Percentiles rank a stretch among this genome's conserved stretches.
These are phyloP conservation scores for Alcedo quadribrachys DNA, from an alignment of 2,797 vertebrate genomes.

Conservation along the genomic window DNA sequence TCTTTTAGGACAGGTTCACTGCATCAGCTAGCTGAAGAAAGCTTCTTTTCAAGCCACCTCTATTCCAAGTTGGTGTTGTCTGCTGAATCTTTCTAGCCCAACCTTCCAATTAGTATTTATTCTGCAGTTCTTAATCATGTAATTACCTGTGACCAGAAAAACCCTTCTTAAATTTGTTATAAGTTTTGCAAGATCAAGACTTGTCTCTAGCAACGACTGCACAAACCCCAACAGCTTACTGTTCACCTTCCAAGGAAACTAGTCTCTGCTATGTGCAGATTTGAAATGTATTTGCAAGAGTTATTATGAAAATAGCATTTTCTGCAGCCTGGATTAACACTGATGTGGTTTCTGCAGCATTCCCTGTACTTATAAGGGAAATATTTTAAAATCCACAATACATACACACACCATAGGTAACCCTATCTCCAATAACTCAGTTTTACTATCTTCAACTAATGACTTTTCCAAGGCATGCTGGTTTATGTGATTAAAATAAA, in stretches of 20 bases:
- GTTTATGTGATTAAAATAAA: background rate
- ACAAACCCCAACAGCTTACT: background rate
- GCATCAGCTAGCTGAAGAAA: background rate
- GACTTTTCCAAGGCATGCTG: background rate
- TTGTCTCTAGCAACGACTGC: background rate
- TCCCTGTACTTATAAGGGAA: background rate
- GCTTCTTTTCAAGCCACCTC: background rate
- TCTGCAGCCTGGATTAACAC: background rate
- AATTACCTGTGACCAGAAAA: background rate
- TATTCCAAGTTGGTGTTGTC: background rate
- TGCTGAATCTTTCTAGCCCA: background rate
- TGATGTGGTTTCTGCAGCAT: background rate
- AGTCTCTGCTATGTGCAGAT: background rate
- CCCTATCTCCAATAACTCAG: background rate
- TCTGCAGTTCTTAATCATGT: background rate
- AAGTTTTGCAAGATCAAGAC: background rate
- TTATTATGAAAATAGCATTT: background rate
- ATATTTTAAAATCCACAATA: background rate
- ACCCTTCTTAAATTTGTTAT: background rate
- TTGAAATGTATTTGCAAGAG: background rate
- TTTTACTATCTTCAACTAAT: background rate
- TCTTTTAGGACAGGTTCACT: background rate
- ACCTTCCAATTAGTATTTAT: background rate
- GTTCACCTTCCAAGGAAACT: background rate
- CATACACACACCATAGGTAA: background rate